Evolutionary conservation across 2,888 invertebrate species (phyloP).

Genomic region (Lutraria lutraria): DNA sequence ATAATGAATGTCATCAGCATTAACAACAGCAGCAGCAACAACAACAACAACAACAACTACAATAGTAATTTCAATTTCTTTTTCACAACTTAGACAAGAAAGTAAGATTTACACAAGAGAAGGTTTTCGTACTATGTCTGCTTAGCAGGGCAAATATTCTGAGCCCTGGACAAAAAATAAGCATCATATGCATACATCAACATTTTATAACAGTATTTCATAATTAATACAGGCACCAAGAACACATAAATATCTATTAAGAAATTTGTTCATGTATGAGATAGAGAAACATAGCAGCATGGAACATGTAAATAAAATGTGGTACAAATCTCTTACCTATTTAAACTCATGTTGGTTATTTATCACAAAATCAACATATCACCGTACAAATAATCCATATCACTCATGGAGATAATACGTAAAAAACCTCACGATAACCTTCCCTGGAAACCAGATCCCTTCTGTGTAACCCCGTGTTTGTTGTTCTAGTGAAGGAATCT

Average conservation of each 20-base stretch:
- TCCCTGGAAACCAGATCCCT: constrained; percentile 4
- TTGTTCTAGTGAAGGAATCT: constrained; percentile 45
- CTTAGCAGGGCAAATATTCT: neutral
- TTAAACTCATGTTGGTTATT: constrained; percentile 54
- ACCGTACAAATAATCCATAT: constrained; percentile 36
- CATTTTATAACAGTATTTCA: neutral
- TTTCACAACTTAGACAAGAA: neutral
- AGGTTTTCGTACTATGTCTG: neutral
- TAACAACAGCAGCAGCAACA: neutral
- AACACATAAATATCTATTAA: neutral
- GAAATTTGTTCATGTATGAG: neutral
- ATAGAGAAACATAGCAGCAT: neutral
- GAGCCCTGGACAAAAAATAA: neutral
- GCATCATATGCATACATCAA: neutral
- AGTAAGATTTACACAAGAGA: neutral
- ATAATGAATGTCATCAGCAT: neutral
- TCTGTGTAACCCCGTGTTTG: constrained; percentile 40
- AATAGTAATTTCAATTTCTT: neutral
- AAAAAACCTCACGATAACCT: constrained; percentile 28
- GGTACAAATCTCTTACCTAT: constrained; percentile 55
- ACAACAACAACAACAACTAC: too few species aligned
- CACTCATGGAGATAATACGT: constrained; percentile 27
- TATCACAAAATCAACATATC: constrained; percentile 52
- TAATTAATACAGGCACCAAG: neutral
- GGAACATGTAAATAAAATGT: neutral